These are phyloP conservation scores for Schizopygopsis malacanthus DNA, from an alignment of 2,797 vertebrate species.

Conservation along the genomic window DNA sequence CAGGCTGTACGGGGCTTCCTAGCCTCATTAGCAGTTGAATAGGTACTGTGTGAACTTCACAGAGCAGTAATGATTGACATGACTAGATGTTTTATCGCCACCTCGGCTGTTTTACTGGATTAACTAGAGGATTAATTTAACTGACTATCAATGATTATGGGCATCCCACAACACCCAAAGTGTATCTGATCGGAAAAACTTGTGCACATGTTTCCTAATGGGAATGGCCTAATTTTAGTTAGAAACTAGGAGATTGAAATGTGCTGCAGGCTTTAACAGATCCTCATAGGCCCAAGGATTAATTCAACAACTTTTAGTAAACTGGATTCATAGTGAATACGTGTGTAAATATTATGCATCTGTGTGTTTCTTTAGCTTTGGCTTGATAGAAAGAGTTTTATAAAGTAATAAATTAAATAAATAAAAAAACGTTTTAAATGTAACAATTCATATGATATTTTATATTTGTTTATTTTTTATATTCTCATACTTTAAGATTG, in stretches of 20 bases:
- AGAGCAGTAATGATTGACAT: conserved; percentile 39
- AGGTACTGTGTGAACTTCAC: conserved; percentile 18
- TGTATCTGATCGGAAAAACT: not conserved
- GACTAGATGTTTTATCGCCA: conserved; percentile 35
- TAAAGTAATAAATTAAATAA: not conserved
- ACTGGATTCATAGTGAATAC: not conserved
- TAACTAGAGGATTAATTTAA: conserved; percentile 40
- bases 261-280: not conserved
- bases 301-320: not conserved
- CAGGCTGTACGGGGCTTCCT: conserved; percentile 37
- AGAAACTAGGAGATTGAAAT: not conserved
- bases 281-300: not conserved
- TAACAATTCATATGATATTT: not conserved
- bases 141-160: conserved; percentile 10
- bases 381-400: not conserved
- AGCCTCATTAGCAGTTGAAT: conserved; percentile 43
- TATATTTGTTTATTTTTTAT: not conserved
- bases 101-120: conserved; percentile 35
- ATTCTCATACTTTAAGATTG: not conserved
- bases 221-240: not conserved
- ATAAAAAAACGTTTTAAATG: not conserved
- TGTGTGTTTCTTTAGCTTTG: not conserved
- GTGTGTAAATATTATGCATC: not conserved
- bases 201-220: not conserved
- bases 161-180: not conserved